Conservation (phyloP, 2,113 vertebrate species). For the Pipa parva region DNA sequence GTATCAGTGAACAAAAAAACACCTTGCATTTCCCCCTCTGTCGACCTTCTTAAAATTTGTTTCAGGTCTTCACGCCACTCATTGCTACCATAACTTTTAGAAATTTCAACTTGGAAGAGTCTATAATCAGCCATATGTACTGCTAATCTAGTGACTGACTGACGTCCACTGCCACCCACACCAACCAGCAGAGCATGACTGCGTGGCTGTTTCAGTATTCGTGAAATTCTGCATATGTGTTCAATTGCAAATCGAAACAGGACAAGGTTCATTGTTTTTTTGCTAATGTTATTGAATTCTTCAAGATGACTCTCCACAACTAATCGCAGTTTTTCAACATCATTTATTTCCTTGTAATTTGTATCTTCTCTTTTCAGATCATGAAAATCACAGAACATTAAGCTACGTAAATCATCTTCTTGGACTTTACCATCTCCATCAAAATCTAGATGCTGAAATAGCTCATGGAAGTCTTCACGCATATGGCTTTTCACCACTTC, state of each 20-base stretch:
- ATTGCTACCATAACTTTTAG: conserved; percentile 71
- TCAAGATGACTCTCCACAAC: conserved; percentile 78
- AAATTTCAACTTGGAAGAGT: conserved; percentile 83
- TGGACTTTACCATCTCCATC: conserved; percentile 70
- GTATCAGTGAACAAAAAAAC: conserved; percentile 87
- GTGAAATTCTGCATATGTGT: conserved; percentile 82
- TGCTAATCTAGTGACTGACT: conserved; percentile 82
- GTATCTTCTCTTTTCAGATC: conserved; percentile 77
- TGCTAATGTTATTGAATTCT: conserved; percentile 81
- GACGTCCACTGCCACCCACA: conserved; percentile 83
- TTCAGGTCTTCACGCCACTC: conserved; percentile 88
- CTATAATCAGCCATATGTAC: conserved; percentile 81
- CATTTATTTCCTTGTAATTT: conserved; percentile 72
- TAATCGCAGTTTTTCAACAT: conserved; percentile 64
- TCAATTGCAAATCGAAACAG: conserved; percentile 86
- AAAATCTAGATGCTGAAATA: conserved; percentile 75
- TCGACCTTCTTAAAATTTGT: conserved; percentile 72
- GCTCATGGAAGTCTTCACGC: conserved; percentile 74
- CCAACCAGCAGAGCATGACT: conserved; percentile 85
- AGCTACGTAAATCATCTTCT: conserved; percentile 81
- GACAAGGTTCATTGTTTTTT: conserved; percentile 84
- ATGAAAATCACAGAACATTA: conserved; percentile 91
- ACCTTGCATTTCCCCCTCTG: conserved; percentile 72
- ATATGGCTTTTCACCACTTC: conserved; percentile 61
- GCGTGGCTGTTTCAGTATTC: conserved; percentile 82